Evolutionary conservation across 2,888 invertebrate species (phyloP), one percentile per base, ranked within the genome.

Genomic region (Ornithoptera priamus): DNA sequence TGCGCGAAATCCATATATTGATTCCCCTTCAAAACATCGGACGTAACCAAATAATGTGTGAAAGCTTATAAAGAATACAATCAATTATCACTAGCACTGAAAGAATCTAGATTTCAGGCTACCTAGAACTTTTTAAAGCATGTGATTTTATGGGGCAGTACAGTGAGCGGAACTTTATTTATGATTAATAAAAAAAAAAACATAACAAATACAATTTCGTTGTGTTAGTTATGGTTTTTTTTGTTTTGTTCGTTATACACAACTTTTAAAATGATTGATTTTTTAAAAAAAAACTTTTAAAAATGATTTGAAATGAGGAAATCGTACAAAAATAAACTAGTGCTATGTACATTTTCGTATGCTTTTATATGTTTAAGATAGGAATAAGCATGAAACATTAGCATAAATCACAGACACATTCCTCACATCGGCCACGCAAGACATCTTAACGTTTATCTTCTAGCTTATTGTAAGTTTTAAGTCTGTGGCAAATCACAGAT

Each of bases 331-430:
- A 74, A 82, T 81, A 78, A 81, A 85, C 87, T 89, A 88, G 69
- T 78, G 75, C 84, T 90, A 91, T 86, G 84, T 88, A 90, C 89
- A 88, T 75, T 84, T 81, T 75, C 77, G 81, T 83, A 85, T 81
- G 85, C 80, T 81, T 82, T 84, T 84, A 85, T 82, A 86, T 85
- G 80, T 78, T 81, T 83, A 86, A 86, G 86, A 85, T 86, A 90
- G 83, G 84, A 89, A 87, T 90, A 91, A 90, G 91, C 90, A 88
- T 85, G 89, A 87, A 87, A 86, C 81, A 83, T 82, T 87, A 91
- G 89, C 85, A 88, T 91, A 91, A 90, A 92, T 92, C 92, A 92
- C 92, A 92, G 92, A 90, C 90, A 87, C 86, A 88, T 88, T 86
- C 84, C 84, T 85, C 85, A 83, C 81, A 85, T 83, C 87, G 84